Percentiles rank a stretch among this genome's conserved stretches.
Conservation (phyloP, 2,888 invertebrate genomes). For the Apeira syringaria region DNA sequence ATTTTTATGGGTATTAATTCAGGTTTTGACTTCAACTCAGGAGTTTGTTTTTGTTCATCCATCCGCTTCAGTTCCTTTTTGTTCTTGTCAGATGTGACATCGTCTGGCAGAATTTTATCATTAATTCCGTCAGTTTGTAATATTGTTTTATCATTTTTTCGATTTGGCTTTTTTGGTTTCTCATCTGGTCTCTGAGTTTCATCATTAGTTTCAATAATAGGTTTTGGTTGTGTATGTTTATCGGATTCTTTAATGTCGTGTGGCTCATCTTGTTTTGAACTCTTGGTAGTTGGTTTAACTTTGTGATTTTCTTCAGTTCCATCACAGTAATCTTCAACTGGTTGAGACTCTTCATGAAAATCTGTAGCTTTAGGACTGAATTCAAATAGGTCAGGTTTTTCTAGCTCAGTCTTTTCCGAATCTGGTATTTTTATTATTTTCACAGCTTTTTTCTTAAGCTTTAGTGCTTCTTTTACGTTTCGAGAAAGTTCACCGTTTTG, state of each 20-base stretch:
- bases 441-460: conserved; percentile 82
- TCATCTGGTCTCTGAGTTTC: conserved; percentile 12
- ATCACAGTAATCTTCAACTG: conserved; percentile 6
- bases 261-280: neutral
- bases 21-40: conserved; percentile 47
- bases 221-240: conserved; percentile 42
- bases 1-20: conserved; percentile 83
- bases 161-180: conserved; percentile 20
- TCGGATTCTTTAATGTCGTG: conserved; percentile 14
- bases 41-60: conserved; percentile 13
- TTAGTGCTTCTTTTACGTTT: conserved; percentile 87
- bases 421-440: conserved; percentile 80
- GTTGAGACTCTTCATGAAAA: conserved; percentile 4
- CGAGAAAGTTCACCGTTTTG: conserved; percentile 87
- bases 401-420: conserved; percentile 74
- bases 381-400: conserved; percentile 66
- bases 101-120: neutral
- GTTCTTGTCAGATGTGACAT: neutral
- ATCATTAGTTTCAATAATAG: conserved; percentile 26
- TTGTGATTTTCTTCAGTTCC: neutral
- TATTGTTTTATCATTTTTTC: neutral
- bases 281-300: neutral
- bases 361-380: conserved; percentile 34
- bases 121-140: neutral
- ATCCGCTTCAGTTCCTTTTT: neutral